A percentile compares a stretch with the other conserved stretches of the same genome.
These are phyloP conservation scores for Ceraclea dissimilis DNA, from an alignment of 2,888 invertebrate genomes.

Conservation along the genomic window DNA sequence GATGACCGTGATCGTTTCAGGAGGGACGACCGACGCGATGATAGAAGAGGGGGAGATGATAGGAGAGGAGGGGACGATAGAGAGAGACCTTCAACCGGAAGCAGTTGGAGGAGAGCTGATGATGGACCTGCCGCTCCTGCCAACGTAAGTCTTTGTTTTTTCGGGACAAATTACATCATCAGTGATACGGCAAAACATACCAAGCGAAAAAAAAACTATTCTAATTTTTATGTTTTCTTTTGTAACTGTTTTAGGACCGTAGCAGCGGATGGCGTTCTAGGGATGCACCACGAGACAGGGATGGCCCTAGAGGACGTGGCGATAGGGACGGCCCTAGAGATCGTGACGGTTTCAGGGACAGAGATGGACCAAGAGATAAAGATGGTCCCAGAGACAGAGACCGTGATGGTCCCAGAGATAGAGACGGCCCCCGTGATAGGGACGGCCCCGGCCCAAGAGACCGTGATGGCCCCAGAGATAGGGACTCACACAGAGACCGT, in stretches of 20 bases:
- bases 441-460: constrained; percentile 26
- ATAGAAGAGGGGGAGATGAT: constrained; percentile 14
- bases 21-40: constrained; percentile 16
- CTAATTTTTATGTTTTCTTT: too few species aligned
- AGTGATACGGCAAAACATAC: not conserved
- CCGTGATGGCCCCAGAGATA: constrained; percentile 32
- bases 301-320: constrained; percentile 12
- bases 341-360: constrained; percentile 15
- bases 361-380: constrained; percentile 24
- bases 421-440: constrained; percentile 33
- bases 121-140: constrained; percentile 36
- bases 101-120: constrained; percentile 40
- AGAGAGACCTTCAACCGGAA: constrained; percentile 24
- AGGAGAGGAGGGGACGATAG: constrained; percentile 15
- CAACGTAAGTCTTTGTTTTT: not conserved
- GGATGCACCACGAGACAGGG: constrained; percentile 14
- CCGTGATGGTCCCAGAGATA: constrained; percentile 24
- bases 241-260: too few species aligned
- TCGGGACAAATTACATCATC: not conserved
- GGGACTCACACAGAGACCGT: constrained; percentile 31
- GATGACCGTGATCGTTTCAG: constrained; percentile 27
- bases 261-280: constrained; percentile 16
- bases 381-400: constrained; percentile 24
- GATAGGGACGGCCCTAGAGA: constrained; percentile 30
- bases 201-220: too few species aligned